Conservation (phyloP, 2,113 vertebrate genomes). For the Anarrhichthys ocellatus region DNA sequence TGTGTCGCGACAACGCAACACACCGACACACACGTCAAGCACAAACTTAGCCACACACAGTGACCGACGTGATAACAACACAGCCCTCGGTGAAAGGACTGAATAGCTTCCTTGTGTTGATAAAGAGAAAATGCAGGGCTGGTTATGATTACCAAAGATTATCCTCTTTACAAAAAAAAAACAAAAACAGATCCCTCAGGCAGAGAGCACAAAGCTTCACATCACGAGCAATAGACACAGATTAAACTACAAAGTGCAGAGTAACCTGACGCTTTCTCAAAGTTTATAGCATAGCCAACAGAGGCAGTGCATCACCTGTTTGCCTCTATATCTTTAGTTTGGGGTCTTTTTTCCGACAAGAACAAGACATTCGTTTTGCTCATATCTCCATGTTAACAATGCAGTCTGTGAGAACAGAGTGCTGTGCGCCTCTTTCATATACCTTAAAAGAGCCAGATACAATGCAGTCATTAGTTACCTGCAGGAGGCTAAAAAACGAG, state of each 20-base stretch:
- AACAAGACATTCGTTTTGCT: constrained; percentile 40
- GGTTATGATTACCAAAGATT: constrained; percentile 74
- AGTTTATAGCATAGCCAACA: constrained; percentile 47
- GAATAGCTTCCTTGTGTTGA: constrained; percentile 60
- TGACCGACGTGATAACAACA: constrained; percentile 53
- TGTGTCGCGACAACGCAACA: not conserved
- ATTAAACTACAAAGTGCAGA: constrained; percentile 68
- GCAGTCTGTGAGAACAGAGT: constrained; percentile 23
- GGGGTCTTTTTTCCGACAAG: constrained; percentile 17
- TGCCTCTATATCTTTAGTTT: constrained; percentile 33
- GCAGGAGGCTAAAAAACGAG: constrained; percentile 46
- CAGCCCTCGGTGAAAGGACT: constrained; percentile 40
- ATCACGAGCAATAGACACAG: constrained; percentile 71
- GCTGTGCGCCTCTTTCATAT: constrained; percentile 41
- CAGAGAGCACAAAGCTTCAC: constrained; percentile 40
- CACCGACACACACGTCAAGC: not conserved
- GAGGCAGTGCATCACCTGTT: constrained; percentile 13
- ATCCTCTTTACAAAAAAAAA: constrained; percentile 54
- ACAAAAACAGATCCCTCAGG: constrained; percentile 42
- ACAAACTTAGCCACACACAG: constrained; percentile 32
- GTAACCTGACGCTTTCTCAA: constrained; percentile 50
- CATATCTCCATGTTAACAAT: constrained; percentile 53
- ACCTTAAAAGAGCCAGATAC: constrained; percentile 33
- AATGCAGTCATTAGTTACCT: constrained; percentile 54
- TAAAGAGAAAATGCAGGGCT: constrained; percentile 64